Base-by-base conservation (phyloP, 2,797 vertebrate species). In the Intellagama lesueurii region DNA sequence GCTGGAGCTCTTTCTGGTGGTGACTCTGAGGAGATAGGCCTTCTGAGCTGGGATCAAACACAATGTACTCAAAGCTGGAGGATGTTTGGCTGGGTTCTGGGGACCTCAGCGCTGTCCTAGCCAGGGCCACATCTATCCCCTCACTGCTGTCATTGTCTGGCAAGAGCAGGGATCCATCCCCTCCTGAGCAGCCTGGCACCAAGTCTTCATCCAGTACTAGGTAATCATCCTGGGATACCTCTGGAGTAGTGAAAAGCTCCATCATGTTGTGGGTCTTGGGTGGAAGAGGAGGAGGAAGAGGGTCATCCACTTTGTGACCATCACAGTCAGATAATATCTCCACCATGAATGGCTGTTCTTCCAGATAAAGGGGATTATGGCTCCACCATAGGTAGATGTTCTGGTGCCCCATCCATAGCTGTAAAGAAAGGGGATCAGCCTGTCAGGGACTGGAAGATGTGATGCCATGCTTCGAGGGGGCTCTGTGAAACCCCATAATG, bases 391-490 rank as follows among this genome's bases (percentile, higher is more conserved):
- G 85, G 47, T 96, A 97, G 85, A 96, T 94, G 0, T 94, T 97
- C 4, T 96, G 97, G 47, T 98, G 97, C 19, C 97, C 97, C 83
- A 98, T 92, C 98, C 98, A 99, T 79, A 97, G 96, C 98, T 98
- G 94, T 30, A 84, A 81, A 70, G 70, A 44, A 82, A 68, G 87
- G 73, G 76, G 87, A 79, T 91, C 49, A 16, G 64, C 69, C 7
- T 9, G 0, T 83, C 69, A 72, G 78, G 19, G 30, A 56, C 32
- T 26, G n/a, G 30, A 40, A 47, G 2, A 24, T 1, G 8, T 9
- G 28, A 22, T 9, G 35, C 2, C 49, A 69, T 26, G 9, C 3
- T 30, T 30, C n/a, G 8, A 35, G 35, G 12, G 85, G 75, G n/a
- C 3, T 11, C 22, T 64, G 14, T 22, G 5, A 64, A 56, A 64